Evolutionary conservation across 1,140 invertebrate genomes (phyloP).

Genomic region (Aculops lycopersici): DNA sequence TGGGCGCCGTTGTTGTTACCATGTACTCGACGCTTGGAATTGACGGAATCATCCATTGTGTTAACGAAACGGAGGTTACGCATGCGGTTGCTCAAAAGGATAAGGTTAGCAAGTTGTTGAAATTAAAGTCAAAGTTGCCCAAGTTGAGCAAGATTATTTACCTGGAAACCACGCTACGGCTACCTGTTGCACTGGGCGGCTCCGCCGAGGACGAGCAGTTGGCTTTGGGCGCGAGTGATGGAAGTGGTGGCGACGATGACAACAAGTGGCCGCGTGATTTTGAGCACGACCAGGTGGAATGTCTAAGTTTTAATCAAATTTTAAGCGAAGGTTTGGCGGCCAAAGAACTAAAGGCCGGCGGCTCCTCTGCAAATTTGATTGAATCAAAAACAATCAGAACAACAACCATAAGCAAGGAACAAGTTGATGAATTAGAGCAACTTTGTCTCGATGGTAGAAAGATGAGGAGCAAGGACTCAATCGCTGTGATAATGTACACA

Average conservation of each 20-base stretch:
- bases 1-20: slow-evolving; percentile 35
- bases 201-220: background rate
- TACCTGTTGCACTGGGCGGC: no score
- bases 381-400: background rate
- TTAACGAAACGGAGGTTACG: slow-evolving; percentile 76
- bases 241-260: no score
- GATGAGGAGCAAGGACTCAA: slow-evolving; percentile 22
- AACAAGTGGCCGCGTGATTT: no score
- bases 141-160: slow-evolving; percentile 1
- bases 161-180: background rate
- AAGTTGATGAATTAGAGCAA: background rate
- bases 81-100: slow-evolving; percentile 29
- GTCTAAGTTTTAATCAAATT: background rate
- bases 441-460: background rate
- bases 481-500: slow-evolving; percentile 81
- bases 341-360: background rate
- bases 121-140: background rate
- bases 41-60: slow-evolving; percentile 69
- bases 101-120: slow-evolving; percentile 33
- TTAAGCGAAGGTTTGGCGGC: background rate
- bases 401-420: background rate
- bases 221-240: background rate
- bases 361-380: background rate
- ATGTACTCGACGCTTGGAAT: slow-evolving; percentile 84
- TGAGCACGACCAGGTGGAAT: background rate